Evolutionary conservation across 2,113 vertebrate genomes (phyloP).

Genomic region (Cheirogaleus medius): DNA sequence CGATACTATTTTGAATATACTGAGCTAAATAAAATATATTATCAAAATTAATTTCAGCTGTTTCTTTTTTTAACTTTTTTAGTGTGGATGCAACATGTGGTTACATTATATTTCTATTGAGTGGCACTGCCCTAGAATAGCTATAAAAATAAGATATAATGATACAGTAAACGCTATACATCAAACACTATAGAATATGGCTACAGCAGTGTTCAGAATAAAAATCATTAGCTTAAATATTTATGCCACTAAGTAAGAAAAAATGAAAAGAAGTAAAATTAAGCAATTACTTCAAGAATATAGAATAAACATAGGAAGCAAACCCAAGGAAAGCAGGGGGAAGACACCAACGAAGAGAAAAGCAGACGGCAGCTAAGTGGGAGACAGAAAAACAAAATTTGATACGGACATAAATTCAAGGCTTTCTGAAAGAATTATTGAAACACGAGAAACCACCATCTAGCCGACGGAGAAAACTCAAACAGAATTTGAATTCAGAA

Average conservation of each 20-base stretch:
- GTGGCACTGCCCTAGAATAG: neutral
- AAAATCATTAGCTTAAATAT: neutral
- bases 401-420: neutral
- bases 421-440: neutral
- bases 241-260: neutral
- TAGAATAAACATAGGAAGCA: neutral
- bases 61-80: neutral
- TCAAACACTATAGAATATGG: neutral
- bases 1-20: neutral
- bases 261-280: neutral
- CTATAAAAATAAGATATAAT: neutral
- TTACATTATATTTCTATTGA: neutral
- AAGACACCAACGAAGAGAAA: neutral
- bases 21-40: neutral
- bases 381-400: neutral
- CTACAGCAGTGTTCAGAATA: neutral
- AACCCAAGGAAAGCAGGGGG: neutral
- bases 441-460: neutral
- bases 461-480: neutral
- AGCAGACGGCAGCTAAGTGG: neutral
- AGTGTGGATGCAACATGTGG: neutral
- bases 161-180: neutral
- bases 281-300: neutral
- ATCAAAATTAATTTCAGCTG: neutral
- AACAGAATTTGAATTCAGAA: neutral